Conservation (phyloP, 2,113 vertebrate genomes). For the Sander lucioperca region DNA sequence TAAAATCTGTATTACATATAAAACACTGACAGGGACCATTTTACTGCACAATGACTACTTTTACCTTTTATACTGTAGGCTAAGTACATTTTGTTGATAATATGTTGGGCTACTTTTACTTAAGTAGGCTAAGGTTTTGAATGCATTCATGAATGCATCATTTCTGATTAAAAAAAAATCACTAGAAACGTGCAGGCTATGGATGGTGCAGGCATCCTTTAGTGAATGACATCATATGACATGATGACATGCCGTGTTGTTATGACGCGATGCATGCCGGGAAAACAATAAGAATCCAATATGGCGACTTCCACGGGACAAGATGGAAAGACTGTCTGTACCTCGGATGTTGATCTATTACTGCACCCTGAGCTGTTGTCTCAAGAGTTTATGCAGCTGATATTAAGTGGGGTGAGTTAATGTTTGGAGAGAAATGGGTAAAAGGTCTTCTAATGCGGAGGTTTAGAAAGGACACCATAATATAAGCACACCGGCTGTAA, state of each 20-base stretch:
- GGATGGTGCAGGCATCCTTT: too few species aligned
- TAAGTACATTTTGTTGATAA: too few species aligned
- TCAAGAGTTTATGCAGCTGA: conserved; percentile 75
- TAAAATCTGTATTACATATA: too few species aligned
- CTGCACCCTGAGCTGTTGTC: conserved; percentile 85
- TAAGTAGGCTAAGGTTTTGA: too few species aligned
- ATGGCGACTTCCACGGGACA: conserved; percentile 76
- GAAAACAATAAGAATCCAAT: conserved; percentile 44
- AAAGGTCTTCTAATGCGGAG: not conserved
- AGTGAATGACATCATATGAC: too few species aligned
- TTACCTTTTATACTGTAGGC: too few species aligned
- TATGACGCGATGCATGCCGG: conserved; percentile 58
- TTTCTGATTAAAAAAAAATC: too few species aligned
- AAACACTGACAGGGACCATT: too few species aligned
- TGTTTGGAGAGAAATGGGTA: not conserved
- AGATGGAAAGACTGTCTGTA: conserved; percentile 36
- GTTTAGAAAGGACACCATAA: not conserved
- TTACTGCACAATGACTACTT: too few species aligned
- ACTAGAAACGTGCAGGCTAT: too few species aligned
- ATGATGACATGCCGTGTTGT: not conserved
- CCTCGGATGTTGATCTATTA: conserved; percentile 71
- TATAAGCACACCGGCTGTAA: conserved; percentile 27
- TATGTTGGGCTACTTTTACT: too few species aligned
- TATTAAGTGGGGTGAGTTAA: conserved; percentile 81
- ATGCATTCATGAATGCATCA: too few species aligned